Percentiles rank a stretch among this genome's conserved stretches.
Conservation (phyloP, 1,140 invertebrate species). For the Bicyclus anynana region DNA sequence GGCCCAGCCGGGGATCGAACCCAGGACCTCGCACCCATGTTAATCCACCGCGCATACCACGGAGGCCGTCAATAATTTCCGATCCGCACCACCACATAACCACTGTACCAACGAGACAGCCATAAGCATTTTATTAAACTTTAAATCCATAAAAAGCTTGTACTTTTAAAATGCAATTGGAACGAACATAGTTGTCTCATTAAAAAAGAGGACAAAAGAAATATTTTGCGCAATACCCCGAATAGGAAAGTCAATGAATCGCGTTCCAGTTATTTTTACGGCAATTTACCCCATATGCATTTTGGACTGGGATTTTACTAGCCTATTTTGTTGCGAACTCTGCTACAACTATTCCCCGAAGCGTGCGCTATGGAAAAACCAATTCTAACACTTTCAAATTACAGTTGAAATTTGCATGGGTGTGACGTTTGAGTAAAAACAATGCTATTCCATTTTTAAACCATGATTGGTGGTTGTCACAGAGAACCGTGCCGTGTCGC, state of each 20-base stretch:
- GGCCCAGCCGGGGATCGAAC: no score
- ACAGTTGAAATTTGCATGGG: not conserved
- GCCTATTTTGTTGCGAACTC: constrained; percentile 19
- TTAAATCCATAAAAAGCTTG: no score
- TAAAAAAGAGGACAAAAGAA: not conserved
- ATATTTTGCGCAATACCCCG: not conserved
- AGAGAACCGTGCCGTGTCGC: constrained; percentile 31
- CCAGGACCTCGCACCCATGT: no score
- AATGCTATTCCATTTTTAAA: constrained; percentile 22
- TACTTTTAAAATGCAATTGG: no score
- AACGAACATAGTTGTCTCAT: no score
- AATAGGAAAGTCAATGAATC: constrained; percentile 7
- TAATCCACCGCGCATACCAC: no score
- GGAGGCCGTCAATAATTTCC: no score
- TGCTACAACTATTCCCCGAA: constrained; percentile 1
- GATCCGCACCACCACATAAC: no score
- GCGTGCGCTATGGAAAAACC: not conserved
- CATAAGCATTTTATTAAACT: no score
- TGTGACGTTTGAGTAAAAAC: constrained; percentile 10
- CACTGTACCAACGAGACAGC: no score
- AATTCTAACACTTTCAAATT: not conserved
- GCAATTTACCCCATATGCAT: constrained; percentile 25
- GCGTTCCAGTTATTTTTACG: constrained; percentile 24
- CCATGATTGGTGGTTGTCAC: constrained; percentile 44
- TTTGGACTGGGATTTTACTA: constrained; percentile 22